Evolutionary conservation across 2,888 invertebrate genomes (phyloP), one percentile per base, ranked within the genome.

Genomic region (Caenorhabditis virilis): DNA sequence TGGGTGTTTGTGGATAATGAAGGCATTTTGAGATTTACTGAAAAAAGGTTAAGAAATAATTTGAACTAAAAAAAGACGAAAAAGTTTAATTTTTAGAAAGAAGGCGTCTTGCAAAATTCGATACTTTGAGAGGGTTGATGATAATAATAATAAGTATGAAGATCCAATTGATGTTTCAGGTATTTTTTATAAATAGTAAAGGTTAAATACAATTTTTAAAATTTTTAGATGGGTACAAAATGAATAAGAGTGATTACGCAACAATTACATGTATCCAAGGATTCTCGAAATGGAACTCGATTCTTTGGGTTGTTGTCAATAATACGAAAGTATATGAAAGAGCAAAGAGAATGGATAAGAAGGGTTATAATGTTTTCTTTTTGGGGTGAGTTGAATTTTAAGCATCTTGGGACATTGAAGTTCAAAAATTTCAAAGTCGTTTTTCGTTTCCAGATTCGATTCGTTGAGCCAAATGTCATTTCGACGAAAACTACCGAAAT

Each of bases 381-480:
- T 38, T 65, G 30, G 65, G 64, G 63, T 63, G n/a, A 30, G 18
- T 43, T 27, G 1, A 23, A 41, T 18, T 49, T 41, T 30, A 6
- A 9, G 25, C 2, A 41, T 41, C 16, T 38, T 11, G 22, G 23
- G 4, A 49, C 4, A 36, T 2, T 11, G 7, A 16, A 20, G 6
- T 22, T 42, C 4, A 42, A 42, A 42, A 5, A 5, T 27, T 36
- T n/a, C n/a, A n/a, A n/a, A n/a, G n/a, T n/a, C n/a, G n/a, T n/a
- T n/a, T n/a, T n/a, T n/a, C n/a, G n/a, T n/a, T 52, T 63, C 13
- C 42, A 63, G 92, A 0, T 90, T 91, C 77, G 94, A 95, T 85
- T 93, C 94, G 0, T 84, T 94, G 0, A 91, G 93, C 0, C 88
- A 89, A 47, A 90, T 91, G 84, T 89, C 90, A 9, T 91, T 91